Evolutionary conservation across 2,113 vertebrate genomes (phyloP).

Genomic region (Thryonomys swinderianus): DNA sequence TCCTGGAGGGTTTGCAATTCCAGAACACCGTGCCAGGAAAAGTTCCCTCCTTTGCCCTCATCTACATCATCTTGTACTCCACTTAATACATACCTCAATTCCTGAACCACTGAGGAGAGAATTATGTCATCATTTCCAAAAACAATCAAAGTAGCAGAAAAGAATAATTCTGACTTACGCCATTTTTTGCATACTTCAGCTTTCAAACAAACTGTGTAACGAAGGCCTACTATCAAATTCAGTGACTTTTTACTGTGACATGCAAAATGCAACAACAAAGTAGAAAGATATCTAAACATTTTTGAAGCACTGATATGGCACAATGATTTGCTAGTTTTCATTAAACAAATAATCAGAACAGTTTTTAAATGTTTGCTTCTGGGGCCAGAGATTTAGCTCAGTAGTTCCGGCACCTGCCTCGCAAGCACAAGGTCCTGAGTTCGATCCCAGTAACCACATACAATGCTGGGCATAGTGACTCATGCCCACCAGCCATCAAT

Average conservation of each 20-base stretch:
- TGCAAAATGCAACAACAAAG: neutral
- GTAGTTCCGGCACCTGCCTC: too few species aligned
- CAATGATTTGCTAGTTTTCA: neutral
- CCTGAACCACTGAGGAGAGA: neutral
- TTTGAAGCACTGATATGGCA: neutral
- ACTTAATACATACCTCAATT: neutral
- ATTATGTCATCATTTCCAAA: constrained; percentile 34
- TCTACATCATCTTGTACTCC: neutral
- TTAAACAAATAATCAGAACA: neutral
- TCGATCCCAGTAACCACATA: too few species aligned
- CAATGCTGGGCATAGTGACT: too few species aligned
- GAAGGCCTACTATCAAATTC: neutral
- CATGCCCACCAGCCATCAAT: too few species aligned
- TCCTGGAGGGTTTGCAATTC: neutral
- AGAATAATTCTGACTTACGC: neutral
- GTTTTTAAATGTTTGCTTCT: neutral
- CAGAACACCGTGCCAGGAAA: neutral
- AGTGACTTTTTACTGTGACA: neutral
- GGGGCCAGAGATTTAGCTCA: too few species aligned
- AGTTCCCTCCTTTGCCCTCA: neutral
- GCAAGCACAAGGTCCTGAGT: too few species aligned
- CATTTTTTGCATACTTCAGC: neutral
- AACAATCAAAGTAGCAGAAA: neutral
- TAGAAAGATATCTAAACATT: neutral
- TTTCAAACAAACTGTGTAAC: neutral